Evolutionary conservation across 2,113 vertebrate genomes (phyloP), one percentile per base, ranked within the genome.

Genomic region (Morone chrysops): DNA sequence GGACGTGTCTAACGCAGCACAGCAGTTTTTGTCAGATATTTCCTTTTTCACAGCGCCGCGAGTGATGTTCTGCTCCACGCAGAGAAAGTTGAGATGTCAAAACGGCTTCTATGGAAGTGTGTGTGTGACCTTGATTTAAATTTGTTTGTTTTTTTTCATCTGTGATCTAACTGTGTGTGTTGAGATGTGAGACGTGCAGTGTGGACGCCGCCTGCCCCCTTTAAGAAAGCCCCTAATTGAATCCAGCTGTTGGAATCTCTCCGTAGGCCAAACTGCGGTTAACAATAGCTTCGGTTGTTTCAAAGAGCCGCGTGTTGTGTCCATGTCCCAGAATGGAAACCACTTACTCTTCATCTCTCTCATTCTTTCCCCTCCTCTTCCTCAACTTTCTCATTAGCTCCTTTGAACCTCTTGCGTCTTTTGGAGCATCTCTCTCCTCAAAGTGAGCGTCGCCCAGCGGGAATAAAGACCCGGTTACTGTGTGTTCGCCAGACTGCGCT

Each of bases 241-340:
- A 74, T 83, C 91, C 94, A 94, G 90, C 89, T 94, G 92, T 88
- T 90, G 84, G 88, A 82, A 75, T 81, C 84, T 75, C 79, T 91
- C 75, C 25, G 60, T 71, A 65, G 75, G 87, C 86, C 80, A 80
- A 88, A 65, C 83, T 83, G 72, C 60, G 69, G 80, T 88, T 87
- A 83, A 92, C 91, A 92, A 90, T 84, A 75, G 67, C 76, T 82
- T 48, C 59, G 71, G 72, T 82, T 90, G 86, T 87, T 92, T 85
- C 82, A 74, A 72, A 81, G 76, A 87, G 61, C 60, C 4, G 36
- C 68, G 56, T 83, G 82, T 72, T 80, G 81, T 40, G 81, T 88
- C 54, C 72, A 59, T 56, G 61, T 82, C 78, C 78, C 70, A 67
- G 63, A 66, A 80, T 77, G 75, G 80, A 91, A 92, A 82, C 70